Conservation (phyloP, 2,113 vertebrate genomes). For the Dromiciops gliroides region DNA sequence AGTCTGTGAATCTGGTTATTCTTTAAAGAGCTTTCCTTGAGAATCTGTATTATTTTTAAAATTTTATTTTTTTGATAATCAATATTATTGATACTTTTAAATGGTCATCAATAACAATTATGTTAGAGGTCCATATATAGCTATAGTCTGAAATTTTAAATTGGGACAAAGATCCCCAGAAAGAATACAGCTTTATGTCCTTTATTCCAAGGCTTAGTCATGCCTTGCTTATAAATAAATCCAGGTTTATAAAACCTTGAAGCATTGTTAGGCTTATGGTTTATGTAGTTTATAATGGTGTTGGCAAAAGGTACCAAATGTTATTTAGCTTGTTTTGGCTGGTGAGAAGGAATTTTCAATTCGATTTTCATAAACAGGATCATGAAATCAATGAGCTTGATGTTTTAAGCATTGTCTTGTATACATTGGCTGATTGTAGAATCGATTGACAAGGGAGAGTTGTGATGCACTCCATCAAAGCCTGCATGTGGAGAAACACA, state of each 20-base stretch:
- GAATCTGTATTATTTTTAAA: constrained; percentile 57
- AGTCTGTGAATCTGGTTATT: constrained; percentile 29
- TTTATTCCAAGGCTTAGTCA: background rate
- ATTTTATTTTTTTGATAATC: too few species aligned
- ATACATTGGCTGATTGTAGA: constrained; percentile 63
- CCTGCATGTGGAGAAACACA: constrained; percentile 50
- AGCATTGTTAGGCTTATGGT: constrained; percentile 19
- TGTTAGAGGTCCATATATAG: background rate
- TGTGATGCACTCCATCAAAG: constrained; percentile 30
- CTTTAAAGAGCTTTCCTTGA: constrained; percentile 36
- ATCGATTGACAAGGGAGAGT: constrained; percentile 56
- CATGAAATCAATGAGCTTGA: constrained; percentile 64
- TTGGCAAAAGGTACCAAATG: constrained; percentile 40
- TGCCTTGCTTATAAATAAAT: constrained; percentile 9
- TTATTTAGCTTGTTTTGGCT: constrained; percentile 59
- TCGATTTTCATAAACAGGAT: constrained; percentile 68
- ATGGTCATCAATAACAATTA: constrained; percentile 8
- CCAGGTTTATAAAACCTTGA: constrained; percentile 53
- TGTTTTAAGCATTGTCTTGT: constrained; percentile 67
- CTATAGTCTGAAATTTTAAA: constrained; percentile 39
- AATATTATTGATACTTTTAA: constrained; percentile 55
- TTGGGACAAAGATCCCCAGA: constrained; percentile 40
- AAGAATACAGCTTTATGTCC: background rate
- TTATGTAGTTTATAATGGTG: constrained; percentile 47
- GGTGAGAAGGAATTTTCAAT: constrained; percentile 55